Conservation (phyloP, 64 coral and sea anemone species). For the Orbicella faveolata region DNA sequence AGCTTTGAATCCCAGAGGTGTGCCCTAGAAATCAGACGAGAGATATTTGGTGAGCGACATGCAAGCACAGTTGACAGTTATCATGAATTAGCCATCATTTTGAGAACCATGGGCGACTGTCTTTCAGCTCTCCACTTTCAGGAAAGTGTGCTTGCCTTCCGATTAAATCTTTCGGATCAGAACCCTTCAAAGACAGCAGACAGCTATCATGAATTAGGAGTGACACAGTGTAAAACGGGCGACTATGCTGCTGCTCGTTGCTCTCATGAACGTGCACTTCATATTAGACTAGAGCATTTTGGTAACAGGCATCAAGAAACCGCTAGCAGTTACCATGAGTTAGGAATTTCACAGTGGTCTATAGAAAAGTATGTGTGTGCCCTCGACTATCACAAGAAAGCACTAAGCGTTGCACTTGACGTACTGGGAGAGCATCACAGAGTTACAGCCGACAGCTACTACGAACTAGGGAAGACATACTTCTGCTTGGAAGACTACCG, state of each 20-base stretch:
- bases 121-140: neutral
- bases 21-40: neutral
- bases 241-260: neutral
- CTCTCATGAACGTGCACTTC: neutral
- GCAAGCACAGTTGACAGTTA: neutral
- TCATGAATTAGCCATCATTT: neutral
- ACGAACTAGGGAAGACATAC: slow-evolving; percentile 3
- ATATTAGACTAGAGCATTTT: neutral
- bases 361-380: neutral
- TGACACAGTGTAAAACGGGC: neutral
- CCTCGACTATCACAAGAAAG: neutral
- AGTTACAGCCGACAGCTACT: neutral
- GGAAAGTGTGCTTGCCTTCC: neutral
- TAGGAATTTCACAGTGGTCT: slow-evolving; percentile 1
- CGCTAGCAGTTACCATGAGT: neutral
- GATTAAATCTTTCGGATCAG: neutral
- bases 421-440: neutral
- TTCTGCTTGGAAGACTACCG: neutral
- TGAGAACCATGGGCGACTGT: neutral
- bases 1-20: neutral
- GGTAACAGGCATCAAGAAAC: neutral
- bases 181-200: neutral
- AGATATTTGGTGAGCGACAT: neutral
- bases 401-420: neutral
- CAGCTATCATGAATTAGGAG: neutral